Base-by-base conservation (phyloP, 2,797 vertebrate species). In the Thaleichthys pacificus region DNA sequence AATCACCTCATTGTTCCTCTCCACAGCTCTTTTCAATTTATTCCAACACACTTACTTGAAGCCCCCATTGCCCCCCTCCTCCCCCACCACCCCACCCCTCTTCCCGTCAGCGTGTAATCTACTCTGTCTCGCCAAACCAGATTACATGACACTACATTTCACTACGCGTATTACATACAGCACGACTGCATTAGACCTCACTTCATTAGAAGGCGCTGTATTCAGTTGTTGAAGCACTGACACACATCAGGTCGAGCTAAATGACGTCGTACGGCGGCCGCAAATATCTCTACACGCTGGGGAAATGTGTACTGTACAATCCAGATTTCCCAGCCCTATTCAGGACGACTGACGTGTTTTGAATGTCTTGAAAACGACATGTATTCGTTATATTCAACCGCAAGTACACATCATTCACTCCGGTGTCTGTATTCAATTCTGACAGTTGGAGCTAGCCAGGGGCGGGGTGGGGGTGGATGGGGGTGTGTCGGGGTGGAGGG, bases 121-220 rank as follows among this genome's bases (percentile, higher is more conserved):
- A 71, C 68, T 76, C 63, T 65, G 70, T 65, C 67, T 72, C 65
- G 22, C 64, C 61, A 69, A 66, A 73, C 61, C 68, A 64, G 76
- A 81, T 81, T 74, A 68, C 80, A 76, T 81, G 77, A 81, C 76
- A 61, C 65, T 68, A 69, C 73, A 66, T 69, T 66, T 66, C 38
- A 66, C 64, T 66, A 38, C 12, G 42, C 61, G 60, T 54, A 81
- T 81, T 71, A 75, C 73, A 78, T 28, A 63, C 62, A 70, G 66
- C 66, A 72, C 75, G n/a, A 22, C 70, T 68, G 70, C 71, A 68
- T 65, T 42, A 22, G 2, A n/a, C 19, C 0, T 19, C 63, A 65
- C 11, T 47, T 42, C n/a, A 65, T 47, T 65, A 47, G 8, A 19
- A 65, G 32, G 32, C 19, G 11, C 63, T 42, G 42, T 42, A 65